Evolutionary conservation across 2,797 vertebrate genomes (phyloP), one percentile per base, ranked within the genome.

Genomic region (Micropoecilia bifurca): DNA sequence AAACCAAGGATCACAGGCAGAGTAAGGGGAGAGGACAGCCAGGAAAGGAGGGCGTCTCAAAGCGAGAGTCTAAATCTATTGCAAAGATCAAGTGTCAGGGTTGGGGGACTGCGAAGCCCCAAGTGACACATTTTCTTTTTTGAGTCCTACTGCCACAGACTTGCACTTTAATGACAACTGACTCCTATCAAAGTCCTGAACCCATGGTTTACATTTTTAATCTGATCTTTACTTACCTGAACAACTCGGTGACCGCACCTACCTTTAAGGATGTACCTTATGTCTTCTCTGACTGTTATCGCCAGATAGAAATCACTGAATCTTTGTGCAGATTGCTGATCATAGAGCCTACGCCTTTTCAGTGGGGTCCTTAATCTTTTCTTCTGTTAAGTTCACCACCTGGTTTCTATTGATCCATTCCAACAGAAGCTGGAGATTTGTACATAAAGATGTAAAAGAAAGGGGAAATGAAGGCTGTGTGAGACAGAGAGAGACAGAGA

Each of bases 151-250:
- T 95, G 95, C 95, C 95, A 95, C 94, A 96, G 95, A 96, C 94
- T 96, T 96, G 96, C 96, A 96, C 96, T 96, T 96, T 96, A 96
- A 94, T 77, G 86, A 95, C 93, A 91, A 94, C 92, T 94, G 94
- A 95, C 95, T 95, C 92, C 90, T 93, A 92, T 94, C 87, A 83
- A 94, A 91, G 92, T 92, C 93, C 94, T 90, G 89, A 95, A 94
- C 92, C 91, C 92, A 83, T 92, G 95, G 96, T 96, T 96, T 96
- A 96, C 96, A 96, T 96, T 95, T 95, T 93, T 88, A 89, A 94
- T 91, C 90, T 77, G 91, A 94, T 88, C 94, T 94, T 94, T 90
- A 91, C 93, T 93, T 93, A 93, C 86, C 91, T 93, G 89, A 93
- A 95, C 94, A 91, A 94, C 95, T 95, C 87, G 93, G 95, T 94